A percentile compares a stretch with the other conserved stretches of the same genome.
Conservation (phyloP, 2,888 invertebrate species). For the Luffia ferchaultella region DNA sequence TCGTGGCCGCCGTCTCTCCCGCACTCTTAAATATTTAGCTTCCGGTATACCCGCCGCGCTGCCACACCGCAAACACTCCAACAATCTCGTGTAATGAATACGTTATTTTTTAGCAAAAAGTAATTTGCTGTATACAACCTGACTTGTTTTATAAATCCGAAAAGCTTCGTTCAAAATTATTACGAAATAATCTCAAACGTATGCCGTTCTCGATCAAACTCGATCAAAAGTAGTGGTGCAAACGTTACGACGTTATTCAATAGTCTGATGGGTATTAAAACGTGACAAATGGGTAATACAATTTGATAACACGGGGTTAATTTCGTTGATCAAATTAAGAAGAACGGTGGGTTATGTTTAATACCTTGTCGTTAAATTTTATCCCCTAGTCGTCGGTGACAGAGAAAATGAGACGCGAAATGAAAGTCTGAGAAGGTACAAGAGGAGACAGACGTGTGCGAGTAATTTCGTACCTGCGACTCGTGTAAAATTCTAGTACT, state of each 20-base stretch:
- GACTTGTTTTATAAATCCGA: background rate
- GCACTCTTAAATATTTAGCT: conserved; percentile 16
- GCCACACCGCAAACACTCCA: background rate
- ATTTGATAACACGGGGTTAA: background rate
- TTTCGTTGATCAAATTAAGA: conserved; percentile 2
- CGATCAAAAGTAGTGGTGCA: too few species aligned
- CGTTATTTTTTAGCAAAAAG: background rate
- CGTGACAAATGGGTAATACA: conserved; percentile 3
- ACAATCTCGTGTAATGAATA: background rate
- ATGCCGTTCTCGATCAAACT: too few species aligned
- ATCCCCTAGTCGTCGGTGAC: conserved; percentile 2
- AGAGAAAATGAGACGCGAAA: conserved; percentile 26
- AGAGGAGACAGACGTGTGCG: conserved; percentile 23
- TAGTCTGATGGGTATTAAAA: too few species aligned
- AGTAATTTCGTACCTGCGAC: too few species aligned
- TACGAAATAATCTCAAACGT: background rate
- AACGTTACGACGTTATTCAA: too few species aligned
- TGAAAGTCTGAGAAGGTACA: conserved; percentile 20
- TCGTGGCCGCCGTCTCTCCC: conserved; percentile 12
- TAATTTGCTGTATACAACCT: too few species aligned
- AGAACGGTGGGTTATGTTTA: conserved; percentile 4
- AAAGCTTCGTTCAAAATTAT: background rate
- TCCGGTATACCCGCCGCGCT: background rate
- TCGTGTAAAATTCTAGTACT: too few species aligned
- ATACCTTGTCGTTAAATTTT: conserved; percentile 6